Evolutionary conservation across 1,140 invertebrate species (phyloP), one percentile per base, ranked within the genome.

Genomic region (Mycetomoellerius zeteki): DNA sequence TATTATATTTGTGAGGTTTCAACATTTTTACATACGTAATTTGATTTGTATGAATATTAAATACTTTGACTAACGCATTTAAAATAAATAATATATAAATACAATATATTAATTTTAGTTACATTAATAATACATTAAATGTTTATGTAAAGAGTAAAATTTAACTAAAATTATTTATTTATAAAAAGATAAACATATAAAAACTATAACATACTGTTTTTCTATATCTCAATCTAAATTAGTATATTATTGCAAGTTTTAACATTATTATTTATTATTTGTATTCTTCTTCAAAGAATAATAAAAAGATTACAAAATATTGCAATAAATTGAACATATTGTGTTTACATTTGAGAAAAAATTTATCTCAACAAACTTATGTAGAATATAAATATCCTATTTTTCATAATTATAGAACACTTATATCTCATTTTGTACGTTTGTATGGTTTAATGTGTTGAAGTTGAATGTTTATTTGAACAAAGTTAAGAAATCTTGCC

Each of bases 391-490:
- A 72, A 47, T 72, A 30, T 43, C 2, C 2, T 43, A 2, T 12
- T 72, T 21, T 33, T 73, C 73, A 19, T 27, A 8, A 47, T 30
- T 10, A 72, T 10, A 82, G 24, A 58, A 58, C 47, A 54, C n/a
- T 80, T 69, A 81, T 10, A 54, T 37, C 30, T 33, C 43, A 12
- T 78, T 47, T 64, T 37, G 12, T 14, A 72, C 2, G n/a, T 7
- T 73, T 73, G 16, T 67, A 30, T 43, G 5, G 12, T 43, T 47
- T 10, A 21, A 81, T 81, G 58, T 60, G n/a, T 19, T 60, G 1
- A 7, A 47, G 12, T 67, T 3, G 14, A 19, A 54, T 43, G 14
- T 24, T 81, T 81, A 47, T 84, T 84, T 84, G 33, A 54, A 84
- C 10, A 73, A 84, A 73, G n/a, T 16, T 30, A 82, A 67, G 14